A percentile compares a stretch with the other conserved stretches of the same genome.
These are phyloP conservation scores for Gerris lacustris DNA, from an alignment of 2,888 invertebrate genomes.

Conservation along the genomic window DNA sequence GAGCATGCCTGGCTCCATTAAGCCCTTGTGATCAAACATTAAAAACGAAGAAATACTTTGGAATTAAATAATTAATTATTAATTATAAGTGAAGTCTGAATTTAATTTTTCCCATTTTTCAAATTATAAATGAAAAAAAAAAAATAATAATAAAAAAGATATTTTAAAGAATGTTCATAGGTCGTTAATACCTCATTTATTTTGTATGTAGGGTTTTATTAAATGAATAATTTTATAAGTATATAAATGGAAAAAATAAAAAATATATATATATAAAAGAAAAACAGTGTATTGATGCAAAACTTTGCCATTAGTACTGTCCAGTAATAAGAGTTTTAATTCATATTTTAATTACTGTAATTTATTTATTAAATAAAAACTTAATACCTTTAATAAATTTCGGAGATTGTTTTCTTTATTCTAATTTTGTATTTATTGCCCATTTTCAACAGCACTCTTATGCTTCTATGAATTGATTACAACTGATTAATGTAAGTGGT, in stretches of 20 bases:
- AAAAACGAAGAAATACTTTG: too few relatives aligned
- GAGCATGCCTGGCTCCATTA: too few relatives aligned
- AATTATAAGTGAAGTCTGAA: too few relatives aligned
- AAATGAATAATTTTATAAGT: neutral
- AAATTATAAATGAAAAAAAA: too few relatives aligned
- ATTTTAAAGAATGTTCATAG: too few relatives aligned
- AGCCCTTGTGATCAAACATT: too few relatives aligned
- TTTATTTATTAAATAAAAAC: constrained; percentile 31
- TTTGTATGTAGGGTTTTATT: neutral
- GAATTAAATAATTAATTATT: too few relatives aligned
- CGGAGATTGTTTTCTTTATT: constrained; percentile 17
- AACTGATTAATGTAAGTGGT: too few relatives aligned
- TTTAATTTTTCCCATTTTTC: too few relatives aligned
- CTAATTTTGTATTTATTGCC: constrained; percentile 9
- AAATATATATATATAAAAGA: neutral
- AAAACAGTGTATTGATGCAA: neutral
- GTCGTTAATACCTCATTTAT: neutral
- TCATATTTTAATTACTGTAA: constrained; percentile 32
- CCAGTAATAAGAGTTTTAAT: constrained; percentile 30
- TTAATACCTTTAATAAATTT: constrained; percentile 28
- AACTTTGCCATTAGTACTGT: constrained; percentile 28
- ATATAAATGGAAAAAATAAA: neutral
- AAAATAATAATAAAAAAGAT: too few relatives aligned
- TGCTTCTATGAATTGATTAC: too few relatives aligned
- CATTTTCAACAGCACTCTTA: neutral